These are phyloP conservation scores for Pseudotriccus pelzelni DNA, from an alignment of 2,797 vertebrate species.

Conservation along the genomic window DNA sequence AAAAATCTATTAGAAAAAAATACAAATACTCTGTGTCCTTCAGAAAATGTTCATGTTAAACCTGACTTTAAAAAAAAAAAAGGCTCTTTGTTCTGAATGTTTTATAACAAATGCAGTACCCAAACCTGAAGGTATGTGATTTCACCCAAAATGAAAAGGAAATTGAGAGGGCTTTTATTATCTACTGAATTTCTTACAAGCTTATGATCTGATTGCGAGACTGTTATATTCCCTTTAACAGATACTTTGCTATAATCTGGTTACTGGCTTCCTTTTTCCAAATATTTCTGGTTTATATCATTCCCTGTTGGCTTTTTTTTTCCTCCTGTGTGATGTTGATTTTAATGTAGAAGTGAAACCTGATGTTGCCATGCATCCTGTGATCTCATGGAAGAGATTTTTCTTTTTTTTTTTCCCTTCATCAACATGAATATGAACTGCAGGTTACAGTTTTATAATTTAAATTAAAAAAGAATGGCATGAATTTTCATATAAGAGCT, in stretches of 20 bases:
- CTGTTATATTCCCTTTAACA: neutral
- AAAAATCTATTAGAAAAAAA: neutral
- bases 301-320: neutral
- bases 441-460: neutral
- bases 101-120: neutral
- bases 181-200: neutral
- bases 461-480: neutral
- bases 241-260: neutral
- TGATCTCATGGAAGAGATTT: neutral
- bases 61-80: neutral
- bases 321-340: neutral
- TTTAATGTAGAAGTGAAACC: neutral
- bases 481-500: neutral
- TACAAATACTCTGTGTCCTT: neutral
- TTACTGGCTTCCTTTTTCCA: neutral
- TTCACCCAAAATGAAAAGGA: neutral
- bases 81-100: neutral
- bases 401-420: rapidly evolving
- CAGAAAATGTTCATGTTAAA: neutral
- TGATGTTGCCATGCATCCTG: neutral
- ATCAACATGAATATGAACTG: neutral
- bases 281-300: neutral
- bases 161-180: neutral
- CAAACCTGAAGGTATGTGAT: neutral
- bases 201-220: neutral